phyloP scores from a whole-genome alignment of 2,113 vertebrate species.

The Syngnathus scovelli region DNA sequence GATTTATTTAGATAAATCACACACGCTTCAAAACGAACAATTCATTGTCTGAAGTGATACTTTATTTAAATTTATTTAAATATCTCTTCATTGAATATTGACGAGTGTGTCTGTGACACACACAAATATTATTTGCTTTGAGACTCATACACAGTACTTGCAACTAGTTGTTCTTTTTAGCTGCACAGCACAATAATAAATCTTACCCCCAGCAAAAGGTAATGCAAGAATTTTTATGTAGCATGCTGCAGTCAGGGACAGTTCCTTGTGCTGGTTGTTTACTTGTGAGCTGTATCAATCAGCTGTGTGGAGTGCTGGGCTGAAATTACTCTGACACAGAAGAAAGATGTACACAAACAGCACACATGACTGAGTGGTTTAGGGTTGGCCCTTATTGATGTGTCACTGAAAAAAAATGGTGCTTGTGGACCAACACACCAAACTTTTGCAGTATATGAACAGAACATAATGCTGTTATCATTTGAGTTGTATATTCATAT shows the following conservation, averaged over 20 bases:
- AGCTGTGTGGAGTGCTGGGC: constrained; percentile 9
- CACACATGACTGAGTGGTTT: background rate
- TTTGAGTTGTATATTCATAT: background rate
- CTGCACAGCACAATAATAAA: constrained; percentile 34
- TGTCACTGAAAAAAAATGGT: background rate
- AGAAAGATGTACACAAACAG: background rate
- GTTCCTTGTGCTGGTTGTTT: constrained; percentile 7
- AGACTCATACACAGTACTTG: constrained; percentile 35
- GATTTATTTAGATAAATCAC: background rate
- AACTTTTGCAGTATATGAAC: background rate
- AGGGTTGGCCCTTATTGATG: background rate
- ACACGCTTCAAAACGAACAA: background rate
- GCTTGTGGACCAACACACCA: background rate
- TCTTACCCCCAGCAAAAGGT: constrained; percentile 25
- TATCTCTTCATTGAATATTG: background rate
- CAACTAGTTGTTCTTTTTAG: constrained; percentile 34
- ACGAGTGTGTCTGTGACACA: background rate
- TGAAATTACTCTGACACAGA: background rate
- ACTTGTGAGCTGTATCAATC: constrained; percentile 25
- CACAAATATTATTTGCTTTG: constrained; percentile 44
- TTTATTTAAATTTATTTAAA: background rate
- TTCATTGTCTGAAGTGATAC: background rate
- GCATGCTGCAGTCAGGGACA: background rate
- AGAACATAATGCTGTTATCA: background rate
- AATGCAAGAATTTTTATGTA: background rate